Conservation (phyloP, 2,113 vertebrate species). For the Paracanthobrama guichenoti region DNA sequence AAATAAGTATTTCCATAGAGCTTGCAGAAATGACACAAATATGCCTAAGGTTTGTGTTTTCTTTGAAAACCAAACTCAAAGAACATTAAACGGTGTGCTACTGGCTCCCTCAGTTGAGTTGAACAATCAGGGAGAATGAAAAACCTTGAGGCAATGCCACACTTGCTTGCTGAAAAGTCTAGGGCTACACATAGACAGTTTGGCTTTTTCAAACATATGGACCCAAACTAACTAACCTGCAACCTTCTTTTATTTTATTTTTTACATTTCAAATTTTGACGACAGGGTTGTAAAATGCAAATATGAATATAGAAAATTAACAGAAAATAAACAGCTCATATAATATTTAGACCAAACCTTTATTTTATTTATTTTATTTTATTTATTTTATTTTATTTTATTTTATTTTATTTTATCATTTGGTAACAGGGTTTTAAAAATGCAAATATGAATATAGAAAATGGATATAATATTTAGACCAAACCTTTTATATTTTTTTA, state of each 20-base stretch:
- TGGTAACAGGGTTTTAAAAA: neutral
- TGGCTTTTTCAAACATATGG: neutral
- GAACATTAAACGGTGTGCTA: neutral
- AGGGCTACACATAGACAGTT: neutral
- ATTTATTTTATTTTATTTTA: neutral
- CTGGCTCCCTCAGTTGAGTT: neutral
- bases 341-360: neutral
- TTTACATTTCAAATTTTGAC: neutral
- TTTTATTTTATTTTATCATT: neutral
- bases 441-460: neutral
- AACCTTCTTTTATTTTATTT: neutral
- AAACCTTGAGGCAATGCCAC: neutral
- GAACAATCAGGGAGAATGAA: neutral
- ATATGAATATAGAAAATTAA: neutral
- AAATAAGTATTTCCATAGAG: neutral
- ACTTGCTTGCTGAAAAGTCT: neutral
- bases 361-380: neutral
- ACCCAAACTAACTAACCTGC: neutral
- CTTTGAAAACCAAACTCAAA: constrained; percentile 21
- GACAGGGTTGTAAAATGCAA: neutral
- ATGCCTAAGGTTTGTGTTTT: constrained; percentile 5
- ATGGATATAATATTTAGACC: neutral
- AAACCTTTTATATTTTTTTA: neutral
- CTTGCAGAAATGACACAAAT: constrained; percentile 9
- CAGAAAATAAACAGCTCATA: neutral